Percentiles rank a stretch among this genome's conserved stretches.
Conservation (phyloP, 2,797 vertebrate genomes). For the Malacoctenus gilli region DNA sequence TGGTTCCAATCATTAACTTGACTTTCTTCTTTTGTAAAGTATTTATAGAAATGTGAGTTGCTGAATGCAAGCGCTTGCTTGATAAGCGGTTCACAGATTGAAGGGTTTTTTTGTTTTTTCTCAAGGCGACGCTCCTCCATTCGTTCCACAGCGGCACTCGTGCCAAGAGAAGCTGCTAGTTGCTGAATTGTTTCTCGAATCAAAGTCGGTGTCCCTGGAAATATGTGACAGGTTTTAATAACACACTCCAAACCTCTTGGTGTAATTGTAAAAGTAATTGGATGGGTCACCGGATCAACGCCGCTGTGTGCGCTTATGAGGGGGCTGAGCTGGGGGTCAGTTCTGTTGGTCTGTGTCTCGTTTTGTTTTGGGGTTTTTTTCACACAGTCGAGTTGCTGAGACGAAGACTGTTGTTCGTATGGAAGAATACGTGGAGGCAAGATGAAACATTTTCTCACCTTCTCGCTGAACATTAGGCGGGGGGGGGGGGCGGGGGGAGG, state of each 20-base stretch:
- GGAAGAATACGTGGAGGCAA: too few relatives aligned
- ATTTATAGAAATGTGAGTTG: too few relatives aligned
- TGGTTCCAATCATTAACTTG: too few relatives aligned
- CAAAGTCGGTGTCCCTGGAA: slow-evolving; percentile 39
- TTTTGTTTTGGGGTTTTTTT: neutral
- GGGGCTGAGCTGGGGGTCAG: slow-evolving; percentile 9
- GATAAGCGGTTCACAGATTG: too few relatives aligned
- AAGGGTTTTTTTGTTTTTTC: neutral
- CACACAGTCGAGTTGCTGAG: too few relatives aligned
- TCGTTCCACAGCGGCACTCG: slow-evolving; percentile 23
- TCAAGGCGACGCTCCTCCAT: slow-evolving; percentile 14
- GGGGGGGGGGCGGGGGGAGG: too few relatives aligned
- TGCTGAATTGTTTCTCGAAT: slow-evolving; percentile 25
- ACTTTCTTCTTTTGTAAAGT: too few relatives aligned
- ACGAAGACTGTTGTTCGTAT: too few relatives aligned
- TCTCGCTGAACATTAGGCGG: too few relatives aligned
- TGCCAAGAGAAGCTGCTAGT: slow-evolving; percentile 10
- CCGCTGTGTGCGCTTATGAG: slow-evolving; percentile 28
- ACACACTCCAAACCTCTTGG: slow-evolving; percentile 47
- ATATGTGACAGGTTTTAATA: slow-evolving; percentile 36
- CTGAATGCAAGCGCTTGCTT: too few relatives aligned
- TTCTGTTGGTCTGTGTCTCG: neutral
- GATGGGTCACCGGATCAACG: slow-evolving; percentile 37
- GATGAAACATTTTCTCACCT: too few relatives aligned
- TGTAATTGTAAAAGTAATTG: slow-evolving; percentile 39